Evolutionary conservation across 2,113 vertebrate genomes (phyloP), one percentile per base, ranked within the genome.

Genomic region (Prunella fulvescens): DNA sequence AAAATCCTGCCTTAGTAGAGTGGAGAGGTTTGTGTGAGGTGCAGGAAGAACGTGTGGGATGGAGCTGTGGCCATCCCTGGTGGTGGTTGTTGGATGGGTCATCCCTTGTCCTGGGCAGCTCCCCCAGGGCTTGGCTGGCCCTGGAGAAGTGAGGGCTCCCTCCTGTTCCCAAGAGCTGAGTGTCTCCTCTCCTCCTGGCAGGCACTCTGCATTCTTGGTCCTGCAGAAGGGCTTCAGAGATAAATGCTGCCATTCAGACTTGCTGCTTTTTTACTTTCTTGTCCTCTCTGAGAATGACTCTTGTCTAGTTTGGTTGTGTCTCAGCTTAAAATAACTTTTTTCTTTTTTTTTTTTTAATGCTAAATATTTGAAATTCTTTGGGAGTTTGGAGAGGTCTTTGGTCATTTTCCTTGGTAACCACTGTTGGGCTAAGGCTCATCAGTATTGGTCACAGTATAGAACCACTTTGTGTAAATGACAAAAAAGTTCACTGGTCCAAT

Each of bases 171-270:
- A 1, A 29, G 0, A 25, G 77, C 91, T 81, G 61, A 54, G 44
- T 35, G 17, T 70, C 82, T 69, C 83, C 6, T 70, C 39, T 81
- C 39, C 23, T 78, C 28, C 80, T 92, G 95, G 80, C 94, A 83
- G 6, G 19, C 92, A 50, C 15, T 40, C 91, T 81, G 91, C 86
- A 70, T 93, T 93, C 95, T 66, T 92, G 80, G 47, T 60, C 40
- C 90, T 69, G 85, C 45, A 81, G 77, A 95, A 92, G 45, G 54
- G 40, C 11, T 73, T 64, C 39, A 6, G 47, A 57, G 73, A 90
- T 82, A 90, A 93, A 92, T 78, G n/a, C 90, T 82, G 79, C 94
- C 71, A 73, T 94, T 96, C 82, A 73, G 42, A 9, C 47, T 80
- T 11, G 57, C 39, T 92, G 84, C 50, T 78, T 81, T 94, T 81